These are phyloP conservation scores for Gila robusta DNA, from an alignment of 2,797 vertebrate species.

Conservation along the genomic window DNA sequence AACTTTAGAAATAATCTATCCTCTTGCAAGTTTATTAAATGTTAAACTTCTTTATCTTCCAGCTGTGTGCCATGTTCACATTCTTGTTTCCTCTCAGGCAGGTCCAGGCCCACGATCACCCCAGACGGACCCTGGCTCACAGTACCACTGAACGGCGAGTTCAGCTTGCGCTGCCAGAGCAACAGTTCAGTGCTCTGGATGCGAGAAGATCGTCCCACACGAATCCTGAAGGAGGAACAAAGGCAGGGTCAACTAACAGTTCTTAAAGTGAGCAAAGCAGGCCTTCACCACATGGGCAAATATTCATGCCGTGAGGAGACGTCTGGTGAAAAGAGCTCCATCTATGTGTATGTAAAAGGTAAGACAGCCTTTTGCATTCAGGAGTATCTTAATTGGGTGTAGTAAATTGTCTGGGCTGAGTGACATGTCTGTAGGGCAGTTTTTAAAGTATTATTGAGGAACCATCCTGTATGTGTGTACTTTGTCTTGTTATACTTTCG, in stretches of 20 bases:
- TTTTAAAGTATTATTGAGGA: constrained; percentile 5
- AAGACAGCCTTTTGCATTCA: constrained; percentile 50
- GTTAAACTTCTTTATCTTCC: neutral
- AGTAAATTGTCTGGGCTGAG: constrained; percentile 13
- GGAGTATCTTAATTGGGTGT: neutral
- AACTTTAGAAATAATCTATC: neutral
- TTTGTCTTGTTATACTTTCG: constrained; percentile 1
- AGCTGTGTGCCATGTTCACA: neutral
- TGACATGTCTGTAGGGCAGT: constrained; percentile 23
- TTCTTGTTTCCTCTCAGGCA: constrained; percentile 64
- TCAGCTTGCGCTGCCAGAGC: constrained; percentile 81
- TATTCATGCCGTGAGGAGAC: constrained; percentile 85
- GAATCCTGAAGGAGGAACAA: constrained; percentile 63
- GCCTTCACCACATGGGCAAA: constrained; percentile 79
- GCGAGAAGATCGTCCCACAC: constrained; percentile 75
- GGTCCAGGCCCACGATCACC: constrained; percentile 75
- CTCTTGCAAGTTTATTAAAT: neutral
- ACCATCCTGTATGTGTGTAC: neutral
- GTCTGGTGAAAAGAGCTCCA: constrained; percentile 75
- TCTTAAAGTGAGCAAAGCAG: constrained; percentile 69
- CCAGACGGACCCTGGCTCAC: constrained; percentile 75
- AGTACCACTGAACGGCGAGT: constrained; percentile 75
- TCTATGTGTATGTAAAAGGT: constrained; percentile 96
- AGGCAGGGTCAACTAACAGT: constrained; percentile 61
- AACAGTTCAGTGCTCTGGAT: constrained; percentile 82